A percentile compares a stretch with the other conserved stretches of the same genome.
Evolutionary conservation across 2,888 invertebrate genomes (phyloP).

Genomic region (Malthinus flaveolus): DNA sequence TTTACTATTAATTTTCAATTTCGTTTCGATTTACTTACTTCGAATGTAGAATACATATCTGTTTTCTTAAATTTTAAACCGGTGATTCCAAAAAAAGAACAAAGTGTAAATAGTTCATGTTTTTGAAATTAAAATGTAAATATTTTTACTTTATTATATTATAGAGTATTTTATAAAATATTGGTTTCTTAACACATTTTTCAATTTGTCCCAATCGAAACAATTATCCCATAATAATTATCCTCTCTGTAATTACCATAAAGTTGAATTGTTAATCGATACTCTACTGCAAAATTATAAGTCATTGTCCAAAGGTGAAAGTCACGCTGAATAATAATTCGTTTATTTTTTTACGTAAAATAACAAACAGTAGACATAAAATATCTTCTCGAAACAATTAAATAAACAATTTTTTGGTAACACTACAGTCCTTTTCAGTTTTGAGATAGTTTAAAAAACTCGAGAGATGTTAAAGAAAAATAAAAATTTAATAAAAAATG

Average conservation of each 20-base stretch:
- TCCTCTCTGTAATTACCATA: too few species aligned
- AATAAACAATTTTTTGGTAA: conserved; percentile 3
- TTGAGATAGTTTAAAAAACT: not conserved
- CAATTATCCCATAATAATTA: too few species aligned
- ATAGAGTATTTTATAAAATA: conserved; percentile 24
- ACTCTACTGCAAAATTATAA: too few species aligned
- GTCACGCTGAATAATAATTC: too few species aligned
- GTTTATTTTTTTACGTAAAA: too few species aligned
- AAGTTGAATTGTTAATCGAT: too few species aligned
- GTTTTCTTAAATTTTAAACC: conserved; percentile 14
- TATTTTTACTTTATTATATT: conserved; percentile 28
- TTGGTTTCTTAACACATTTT: conserved; percentile 8
- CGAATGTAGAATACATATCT: conserved; percentile 16
- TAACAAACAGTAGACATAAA: too few species aligned
- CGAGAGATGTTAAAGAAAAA: not conserved
- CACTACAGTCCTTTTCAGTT: not conserved
- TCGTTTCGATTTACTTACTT: not conserved
- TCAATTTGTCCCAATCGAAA: too few species aligned
- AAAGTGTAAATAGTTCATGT: conserved; percentile 20
- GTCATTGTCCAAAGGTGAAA: too few species aligned
- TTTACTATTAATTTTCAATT: not conserved
- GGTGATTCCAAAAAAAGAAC: conserved; percentile 6
- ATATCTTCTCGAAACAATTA: not conserved
- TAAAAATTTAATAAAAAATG: not conserved
- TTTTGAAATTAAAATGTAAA: conserved; percentile 22